A percentile compares a stretch with the other conserved stretches of the same genome.
These are phyloP conservation scores for Gastrophryne carolinensis DNA, from an alignment of 2,797 vertebrate species.

Conservation along the genomic window DNA sequence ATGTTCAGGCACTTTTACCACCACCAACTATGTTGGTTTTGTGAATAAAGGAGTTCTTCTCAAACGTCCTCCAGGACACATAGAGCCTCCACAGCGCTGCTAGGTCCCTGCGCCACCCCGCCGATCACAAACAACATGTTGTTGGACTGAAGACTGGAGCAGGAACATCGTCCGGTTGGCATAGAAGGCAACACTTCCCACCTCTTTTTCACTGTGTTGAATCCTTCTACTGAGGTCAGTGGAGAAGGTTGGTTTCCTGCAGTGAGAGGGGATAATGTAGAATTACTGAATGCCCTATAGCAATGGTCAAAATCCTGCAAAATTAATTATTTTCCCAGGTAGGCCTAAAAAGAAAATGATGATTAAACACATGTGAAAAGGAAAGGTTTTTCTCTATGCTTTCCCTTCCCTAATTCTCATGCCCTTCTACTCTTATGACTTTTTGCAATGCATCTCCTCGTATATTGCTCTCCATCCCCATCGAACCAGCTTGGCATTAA, in stretches of 20 bases:
- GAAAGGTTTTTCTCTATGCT: too few species aligned
- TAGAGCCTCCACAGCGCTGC: constrained; percentile 86
- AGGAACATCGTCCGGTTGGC: constrained; percentile 90
- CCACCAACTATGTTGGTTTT: constrained; percentile 32
- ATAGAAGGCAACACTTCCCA: constrained; percentile 87
- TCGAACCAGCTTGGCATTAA: too few species aligned
- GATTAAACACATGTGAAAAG: too few species aligned
- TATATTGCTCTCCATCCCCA: too few species aligned
- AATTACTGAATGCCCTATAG: too few species aligned
- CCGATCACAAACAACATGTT: constrained; percentile 86
- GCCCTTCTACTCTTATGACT: too few species aligned
- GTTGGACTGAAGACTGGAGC: constrained; percentile 76
- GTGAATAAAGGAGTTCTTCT: constrained; percentile 52
- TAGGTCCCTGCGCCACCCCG: constrained; percentile 93
- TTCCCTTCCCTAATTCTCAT: too few species aligned
- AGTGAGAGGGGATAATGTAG: constrained; percentile 59
- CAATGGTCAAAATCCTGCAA: too few species aligned
- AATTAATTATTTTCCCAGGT: too few species aligned
- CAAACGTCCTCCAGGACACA: constrained; percentile 84
- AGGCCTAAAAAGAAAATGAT: too few species aligned
- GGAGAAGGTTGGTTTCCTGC: constrained; percentile 88
- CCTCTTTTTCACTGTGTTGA: constrained; percentile 82
- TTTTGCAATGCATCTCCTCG: too few species aligned
- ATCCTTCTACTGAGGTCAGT: constrained; percentile 85
- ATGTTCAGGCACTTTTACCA: constrained; percentile 33